Evolutionary conservation across 2,113 vertebrate species (phyloP).

Genomic region (Ceyx margarethae): DNA sequence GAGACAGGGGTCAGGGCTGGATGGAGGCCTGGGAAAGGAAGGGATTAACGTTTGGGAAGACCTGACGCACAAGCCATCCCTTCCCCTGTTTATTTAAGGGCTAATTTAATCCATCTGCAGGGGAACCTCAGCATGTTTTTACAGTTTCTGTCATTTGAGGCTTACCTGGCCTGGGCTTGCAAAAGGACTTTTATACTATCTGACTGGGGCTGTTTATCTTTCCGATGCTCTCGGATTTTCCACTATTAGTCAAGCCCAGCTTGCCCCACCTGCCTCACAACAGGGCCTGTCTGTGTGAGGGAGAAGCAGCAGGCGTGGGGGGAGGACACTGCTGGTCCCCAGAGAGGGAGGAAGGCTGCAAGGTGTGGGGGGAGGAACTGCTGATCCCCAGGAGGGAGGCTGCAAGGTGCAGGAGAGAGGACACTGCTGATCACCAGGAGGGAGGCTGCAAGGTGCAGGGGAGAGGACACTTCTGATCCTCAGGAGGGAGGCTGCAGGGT

Average conservation of each 20-base stretch:
- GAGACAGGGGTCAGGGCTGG: not conserved
- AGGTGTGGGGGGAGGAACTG: not conserved
- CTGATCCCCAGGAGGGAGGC: slow-evolving; percentile 27
- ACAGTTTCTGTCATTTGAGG: slow-evolving; percentile 74
- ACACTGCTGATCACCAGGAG: slow-evolving; percentile 30
- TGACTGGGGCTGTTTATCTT: slow-evolving; percentile 76
- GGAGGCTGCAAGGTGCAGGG: slow-evolving; percentile 17
- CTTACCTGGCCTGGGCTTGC: slow-evolving; percentile 76
- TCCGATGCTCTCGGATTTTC: slow-evolving; percentile 76
- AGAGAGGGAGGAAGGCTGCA: not conserved
- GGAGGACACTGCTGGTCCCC: slow-evolving; percentile 29
- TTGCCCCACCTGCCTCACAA: slow-evolving; percentile 67
- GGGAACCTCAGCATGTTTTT: slow-evolving; percentile 70
- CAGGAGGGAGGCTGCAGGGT: slow-evolving; percentile 16
- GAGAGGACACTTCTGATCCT: slow-evolving; percentile 26
- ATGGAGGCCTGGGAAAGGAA: slow-evolving; percentile 29
- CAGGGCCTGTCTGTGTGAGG: slow-evolving; percentile 68
- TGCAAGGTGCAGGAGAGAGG: not conserved
- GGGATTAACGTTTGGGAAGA: slow-evolving; percentile 55
- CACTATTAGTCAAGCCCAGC: slow-evolving; percentile 66
- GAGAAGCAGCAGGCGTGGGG: not conserved
- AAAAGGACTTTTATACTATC: slow-evolving; percentile 80
- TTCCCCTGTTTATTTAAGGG: slow-evolving; percentile 65
- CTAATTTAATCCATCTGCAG: slow-evolving; percentile 75
- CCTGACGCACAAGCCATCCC: slow-evolving; percentile 34